Evolutionary conservation across 2,113 vertebrate species (phyloP).

Genomic region (Salvelinus alpinus): DNA sequence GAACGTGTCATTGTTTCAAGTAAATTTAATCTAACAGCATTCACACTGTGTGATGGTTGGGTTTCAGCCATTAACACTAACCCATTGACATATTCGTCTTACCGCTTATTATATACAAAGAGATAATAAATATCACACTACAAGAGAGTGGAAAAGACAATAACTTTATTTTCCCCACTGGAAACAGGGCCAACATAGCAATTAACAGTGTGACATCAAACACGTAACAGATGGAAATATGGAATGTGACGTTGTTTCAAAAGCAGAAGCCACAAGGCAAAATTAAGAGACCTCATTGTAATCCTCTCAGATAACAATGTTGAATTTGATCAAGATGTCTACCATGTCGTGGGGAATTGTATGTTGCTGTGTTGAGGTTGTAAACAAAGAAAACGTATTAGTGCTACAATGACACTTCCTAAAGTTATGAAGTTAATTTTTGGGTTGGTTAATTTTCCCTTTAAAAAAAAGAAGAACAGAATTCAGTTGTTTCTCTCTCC

Average conservation of each 20-base stretch:
- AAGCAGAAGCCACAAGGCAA: conserved; percentile 27
- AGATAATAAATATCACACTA: conserved; percentile 34
- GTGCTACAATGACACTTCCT: conserved; percentile 39
- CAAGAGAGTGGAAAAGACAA: conserved; percentile 36
- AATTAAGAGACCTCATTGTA: conserved; percentile 12
- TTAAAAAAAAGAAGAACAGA: too few species aligned
- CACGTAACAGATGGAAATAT: conserved; percentile 48
- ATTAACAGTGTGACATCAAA: conserved; percentile 44
- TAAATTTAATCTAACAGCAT: background rate
- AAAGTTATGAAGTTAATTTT: conserved; percentile 13
- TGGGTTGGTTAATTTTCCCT: conserved; percentile 26
- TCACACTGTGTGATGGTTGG: conserved; percentile 2
- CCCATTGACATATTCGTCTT: conserved; percentile 9
- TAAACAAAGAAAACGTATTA: conserved; percentile 35
- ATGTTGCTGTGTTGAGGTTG: conserved; percentile 44
- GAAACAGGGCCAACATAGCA: conserved; percentile 49
- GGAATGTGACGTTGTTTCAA: conserved; percentile 65
- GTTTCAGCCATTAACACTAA: conserved; percentile 8
- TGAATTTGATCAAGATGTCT: conserved; percentile 46
- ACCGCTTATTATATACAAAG: background rate
- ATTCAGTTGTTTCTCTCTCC: background rate
- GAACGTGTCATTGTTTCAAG: background rate
- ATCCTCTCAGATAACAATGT: conserved; percentile 30
- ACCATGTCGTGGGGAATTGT: conserved; percentile 41
- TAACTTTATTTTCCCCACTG: conserved; percentile 65